These are phyloP conservation scores for Anaspis maculata DNA, from an alignment of 2,888 invertebrate species.

Conservation along the genomic window DNA sequence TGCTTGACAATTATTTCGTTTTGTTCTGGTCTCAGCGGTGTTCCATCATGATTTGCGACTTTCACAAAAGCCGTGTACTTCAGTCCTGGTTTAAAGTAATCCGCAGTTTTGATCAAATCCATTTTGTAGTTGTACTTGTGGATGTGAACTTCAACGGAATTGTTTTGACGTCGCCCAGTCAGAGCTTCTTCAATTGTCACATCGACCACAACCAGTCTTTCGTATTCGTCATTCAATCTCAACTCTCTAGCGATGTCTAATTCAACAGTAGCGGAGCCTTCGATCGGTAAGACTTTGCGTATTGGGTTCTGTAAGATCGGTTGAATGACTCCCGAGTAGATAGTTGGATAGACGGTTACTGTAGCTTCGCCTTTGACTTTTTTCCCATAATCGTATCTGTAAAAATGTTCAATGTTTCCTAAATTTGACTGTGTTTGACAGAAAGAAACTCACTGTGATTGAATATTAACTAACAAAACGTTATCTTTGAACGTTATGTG, in stretches of 20 bases:
- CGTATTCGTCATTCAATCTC: slow-evolving; percentile 70
- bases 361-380: slow-evolving; percentile 81
- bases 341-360: slow-evolving; percentile 74
- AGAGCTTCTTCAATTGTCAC: slow-evolving; percentile 86
- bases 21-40: slow-evolving; percentile 51
- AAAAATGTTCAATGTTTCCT: slow-evolving; percentile 3
- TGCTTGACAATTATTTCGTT: slow-evolving; percentile 53
- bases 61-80: slow-evolving; percentile 78
- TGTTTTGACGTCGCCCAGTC: slow-evolving; percentile 77
- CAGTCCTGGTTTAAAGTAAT: slow-evolving; percentile 82
- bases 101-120: slow-evolving; percentile 70
- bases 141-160: slow-evolving; percentile 61
- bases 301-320: slow-evolving; percentile 65
- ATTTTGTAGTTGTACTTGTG: slow-evolving; percentile 71
- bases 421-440: too few relatives aligned
- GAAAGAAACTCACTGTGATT: slow-evolving; percentile 59
- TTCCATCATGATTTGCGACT: slow-evolving; percentile 61
- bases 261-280: slow-evolving; percentile 57
- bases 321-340: slow-evolving; percentile 69
- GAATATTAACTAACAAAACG: slow-evolving; percentile 67
- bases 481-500: slow-evolving; percentile 76
- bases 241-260: slow-evolving; percentile 69
- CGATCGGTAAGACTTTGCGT: slow-evolving; percentile 61
- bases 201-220: slow-evolving; percentile 73
- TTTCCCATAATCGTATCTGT: slow-evolving; percentile 76